Evolutionary conservation across 2,113 vertebrate species (phyloP).

Genomic region (Corydoras maculifer): DNA sequence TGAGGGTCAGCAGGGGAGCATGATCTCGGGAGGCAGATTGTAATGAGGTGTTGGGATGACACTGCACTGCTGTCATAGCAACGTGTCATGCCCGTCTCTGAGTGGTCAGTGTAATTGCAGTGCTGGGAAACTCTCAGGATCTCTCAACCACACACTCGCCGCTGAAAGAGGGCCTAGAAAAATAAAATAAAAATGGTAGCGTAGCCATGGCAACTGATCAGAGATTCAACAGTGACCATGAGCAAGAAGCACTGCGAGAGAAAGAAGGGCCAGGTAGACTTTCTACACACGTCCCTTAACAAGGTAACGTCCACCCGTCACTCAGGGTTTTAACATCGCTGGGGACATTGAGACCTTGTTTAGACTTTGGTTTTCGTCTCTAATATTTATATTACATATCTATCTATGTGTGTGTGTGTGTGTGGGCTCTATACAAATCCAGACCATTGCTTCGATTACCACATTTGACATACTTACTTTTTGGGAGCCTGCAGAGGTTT

Average conservation of each 20-base stretch:
- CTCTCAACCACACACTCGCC: conserved; percentile 24
- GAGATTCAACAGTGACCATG: conserved; percentile 33
- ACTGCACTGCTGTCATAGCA: conserved; percentile 29
- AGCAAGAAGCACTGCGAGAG: conserved; percentile 25
- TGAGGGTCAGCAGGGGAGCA: conserved; percentile 14
- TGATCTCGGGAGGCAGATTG: conserved; percentile 13
- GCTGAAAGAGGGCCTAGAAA: background rate
- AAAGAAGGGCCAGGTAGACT: background rate
- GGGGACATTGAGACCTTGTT: no score
- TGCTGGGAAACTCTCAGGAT: conserved; percentile 37
- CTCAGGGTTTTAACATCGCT: no score
- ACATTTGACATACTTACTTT: no score
- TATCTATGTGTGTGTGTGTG: no score
- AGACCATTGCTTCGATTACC: no score
- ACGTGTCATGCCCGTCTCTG: conserved; percentile 15
- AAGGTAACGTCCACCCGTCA: no score
- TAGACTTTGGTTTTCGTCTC: no score
- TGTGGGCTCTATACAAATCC: no score
- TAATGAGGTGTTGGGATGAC: conserved; percentile 34
- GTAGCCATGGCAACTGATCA: conserved; percentile 47
- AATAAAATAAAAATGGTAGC: conserved; percentile 17
- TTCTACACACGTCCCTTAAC: no score
- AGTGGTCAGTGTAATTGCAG: conserved; percentile 42
- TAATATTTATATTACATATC: no score
- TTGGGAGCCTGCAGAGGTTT: no score